Evolutionary conservation across 2,888 invertebrate species (phyloP), one percentile per base, ranked within the genome.

Genomic region (Entomobrya proxima): DNA sequence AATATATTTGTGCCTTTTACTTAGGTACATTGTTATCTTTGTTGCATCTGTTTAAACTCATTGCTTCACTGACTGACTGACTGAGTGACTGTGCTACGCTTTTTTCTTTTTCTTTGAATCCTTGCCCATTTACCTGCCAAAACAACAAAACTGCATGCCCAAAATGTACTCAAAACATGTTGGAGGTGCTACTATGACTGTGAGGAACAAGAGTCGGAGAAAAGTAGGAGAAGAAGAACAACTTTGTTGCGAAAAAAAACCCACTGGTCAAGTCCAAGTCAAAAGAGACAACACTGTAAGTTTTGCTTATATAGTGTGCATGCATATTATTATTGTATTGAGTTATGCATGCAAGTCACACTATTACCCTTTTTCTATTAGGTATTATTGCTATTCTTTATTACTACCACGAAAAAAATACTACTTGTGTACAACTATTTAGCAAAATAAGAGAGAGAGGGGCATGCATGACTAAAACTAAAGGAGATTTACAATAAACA

Each of bases 401-500:
- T 44, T 30, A 74, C 47, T 18, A 52, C 75, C 11, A 40, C 58
- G 52, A 6, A 2, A 40, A n/a, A 18, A 50, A 13, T 37, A 74
- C 52, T 52, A 32, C 11, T 11, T 32, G 32, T 27, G 13, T 55
- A 2, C 24, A 18, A 55, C 55, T 18, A 4, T 55, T 55, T 24
- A 5, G 7, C 9, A n/a, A 6, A n/a, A 52, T 52, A 52, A n/a
- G 5, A 13, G 15, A 6, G 5, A 27, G 72, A 40, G 69, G 64
- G 52, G 30, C 47, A 72, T 84, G 84, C 78, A 84, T 84, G 84
- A 84, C 77, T 67, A 75, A 85, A 85, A 80, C 80, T 85, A 80
- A 76, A 83, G 77, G 78, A 78, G 83, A 79, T 83, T 76, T 78
- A 87, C 77, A 85, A 87, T 85, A 82, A 85, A 82, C 87, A 87